Percentiles rank a stretch among this genome's conserved stretches.
These are phyloP conservation scores for Sphaeridia pumilis DNA, from an alignment of 2,888 invertebrate genomes.

Conservation along the genomic window DNA sequence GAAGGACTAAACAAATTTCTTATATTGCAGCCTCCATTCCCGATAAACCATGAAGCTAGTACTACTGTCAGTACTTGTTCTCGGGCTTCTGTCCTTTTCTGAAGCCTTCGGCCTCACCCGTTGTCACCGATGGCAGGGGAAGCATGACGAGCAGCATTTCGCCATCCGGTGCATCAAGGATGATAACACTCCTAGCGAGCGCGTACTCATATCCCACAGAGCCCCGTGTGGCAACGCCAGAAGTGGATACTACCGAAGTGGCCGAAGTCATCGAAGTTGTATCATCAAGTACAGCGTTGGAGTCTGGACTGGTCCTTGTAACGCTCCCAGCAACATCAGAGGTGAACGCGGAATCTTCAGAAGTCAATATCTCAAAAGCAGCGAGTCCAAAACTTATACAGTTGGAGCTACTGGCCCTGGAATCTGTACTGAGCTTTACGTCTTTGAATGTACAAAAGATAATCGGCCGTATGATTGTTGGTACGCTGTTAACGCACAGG, in stretches of 20 bases:
- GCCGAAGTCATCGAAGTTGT: neutral
- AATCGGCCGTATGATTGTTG: slow-evolving; percentile 5
- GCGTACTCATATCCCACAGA: neutral
- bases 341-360: slow-evolving; percentile 1
- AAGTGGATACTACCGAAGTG: neutral
- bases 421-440: slow-evolving; percentile 4
- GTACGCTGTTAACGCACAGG: too few relatives aligned
- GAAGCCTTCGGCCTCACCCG: too few relatives aligned
- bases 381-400: neutral
- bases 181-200: neutral
- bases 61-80: too few relatives aligned
- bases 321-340: neutral
- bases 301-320: slow-evolving; percentile 7
- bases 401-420: neutral
- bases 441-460: slow-evolving; percentile 7
- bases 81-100: too few relatives aligned
- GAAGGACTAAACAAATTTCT: too few relatives aligned
- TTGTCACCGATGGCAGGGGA: slow-evolving; percentile 6
- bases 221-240: neutral
- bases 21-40: too few relatives aligned
- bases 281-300: slow-evolving; percentile 14
- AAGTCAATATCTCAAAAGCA: slow-evolving; percentile 5
- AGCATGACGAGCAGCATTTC: neutral
- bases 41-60: too few relatives aligned
- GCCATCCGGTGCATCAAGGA: slow-evolving; percentile 7